phyloP scores from a whole-genome alignment of 2,113 vertebrate species.

The Rafetus swinhoei region DNA sequence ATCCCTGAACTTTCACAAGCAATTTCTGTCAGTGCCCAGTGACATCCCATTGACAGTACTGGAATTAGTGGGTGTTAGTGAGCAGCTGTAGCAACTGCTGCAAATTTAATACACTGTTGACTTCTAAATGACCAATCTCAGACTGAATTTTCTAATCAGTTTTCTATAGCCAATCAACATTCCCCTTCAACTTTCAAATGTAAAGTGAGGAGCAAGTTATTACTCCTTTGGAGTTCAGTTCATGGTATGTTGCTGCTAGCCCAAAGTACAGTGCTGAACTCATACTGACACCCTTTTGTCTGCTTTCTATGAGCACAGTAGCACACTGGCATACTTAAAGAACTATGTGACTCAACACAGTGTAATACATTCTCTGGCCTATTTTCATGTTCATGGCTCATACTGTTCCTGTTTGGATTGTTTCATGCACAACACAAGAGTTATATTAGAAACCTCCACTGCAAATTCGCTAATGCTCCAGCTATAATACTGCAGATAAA shows the following conservation, averaged over 20 bases:
- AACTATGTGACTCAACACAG: not conserved
- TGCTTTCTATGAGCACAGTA: not conserved
- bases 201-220: not conserved
- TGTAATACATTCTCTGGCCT: constrained; percentile 6
- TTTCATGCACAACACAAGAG: not conserved
- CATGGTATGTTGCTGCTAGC: not conserved
- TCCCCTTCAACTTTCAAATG: not conserved
- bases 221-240: fast-evolving
- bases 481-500: not conserved
- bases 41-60: not conserved
- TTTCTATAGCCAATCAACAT: not conserved
- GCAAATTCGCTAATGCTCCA: not conserved
- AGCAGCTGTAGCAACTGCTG: not conserved
- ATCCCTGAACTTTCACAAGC: not conserved
- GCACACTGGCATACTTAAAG: constrained; percentile 24
- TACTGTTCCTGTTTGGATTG: not conserved
- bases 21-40: not conserved
- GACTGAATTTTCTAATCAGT: not conserved
- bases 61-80: fast-evolving
- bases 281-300: not conserved
- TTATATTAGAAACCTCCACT: not conserved
- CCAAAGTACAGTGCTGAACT: not conserved
- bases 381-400: not conserved
- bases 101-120: not conserved
- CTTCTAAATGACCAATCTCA: not conserved